These are phyloP conservation scores for Isotomurus palustris DNA, from an alignment of 2,888 invertebrate genomes.

Conservation along the genomic window DNA sequence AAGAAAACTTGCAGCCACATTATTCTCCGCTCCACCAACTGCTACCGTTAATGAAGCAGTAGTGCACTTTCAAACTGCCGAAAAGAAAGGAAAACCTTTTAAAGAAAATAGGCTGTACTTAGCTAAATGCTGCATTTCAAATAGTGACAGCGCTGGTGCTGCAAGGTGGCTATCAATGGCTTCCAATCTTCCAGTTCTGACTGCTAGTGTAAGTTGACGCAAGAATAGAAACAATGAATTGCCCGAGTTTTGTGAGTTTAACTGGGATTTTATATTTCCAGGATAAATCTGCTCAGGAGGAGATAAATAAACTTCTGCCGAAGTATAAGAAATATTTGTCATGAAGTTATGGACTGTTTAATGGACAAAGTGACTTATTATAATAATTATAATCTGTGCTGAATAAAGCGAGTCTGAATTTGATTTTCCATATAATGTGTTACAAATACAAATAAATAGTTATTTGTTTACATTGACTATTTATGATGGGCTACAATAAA, in stretches of 20 bases:
- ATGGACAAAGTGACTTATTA: no score
- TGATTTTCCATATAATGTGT: no score
- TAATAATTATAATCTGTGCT: no score
- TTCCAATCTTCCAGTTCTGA: constrained; percentile 43
- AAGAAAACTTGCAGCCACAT: constrained; percentile 60
- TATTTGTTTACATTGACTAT: no score
- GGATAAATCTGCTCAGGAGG: constrained; percentile 47
- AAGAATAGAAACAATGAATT: background rate
- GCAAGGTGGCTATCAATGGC: constrained; percentile 54
- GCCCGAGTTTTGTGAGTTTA: background rate
- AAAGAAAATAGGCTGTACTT: constrained; percentile 58
- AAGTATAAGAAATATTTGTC: constrained; percentile 31
- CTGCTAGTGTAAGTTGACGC: constrained; percentile 46
- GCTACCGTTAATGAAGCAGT: constrained; percentile 62
- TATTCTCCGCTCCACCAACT: constrained; percentile 62
- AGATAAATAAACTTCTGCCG: constrained; percentile 36
- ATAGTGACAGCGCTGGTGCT: constrained; percentile 51
- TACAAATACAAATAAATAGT: no score
- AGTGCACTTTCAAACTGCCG: constrained; percentile 56
- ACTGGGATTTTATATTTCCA: constrained; percentile 31
- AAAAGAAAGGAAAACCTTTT: constrained; percentile 56
- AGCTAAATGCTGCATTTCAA: constrained; percentile 58
- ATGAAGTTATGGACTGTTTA: no score
- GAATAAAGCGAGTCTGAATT: no score
- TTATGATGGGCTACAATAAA: no score